A percentile compares a stretch with the other conserved stretches of the same genome.
phyloP scores from a whole-genome alignment of 2,797 vertebrate species.

The Gallirallus australis region DNA sequence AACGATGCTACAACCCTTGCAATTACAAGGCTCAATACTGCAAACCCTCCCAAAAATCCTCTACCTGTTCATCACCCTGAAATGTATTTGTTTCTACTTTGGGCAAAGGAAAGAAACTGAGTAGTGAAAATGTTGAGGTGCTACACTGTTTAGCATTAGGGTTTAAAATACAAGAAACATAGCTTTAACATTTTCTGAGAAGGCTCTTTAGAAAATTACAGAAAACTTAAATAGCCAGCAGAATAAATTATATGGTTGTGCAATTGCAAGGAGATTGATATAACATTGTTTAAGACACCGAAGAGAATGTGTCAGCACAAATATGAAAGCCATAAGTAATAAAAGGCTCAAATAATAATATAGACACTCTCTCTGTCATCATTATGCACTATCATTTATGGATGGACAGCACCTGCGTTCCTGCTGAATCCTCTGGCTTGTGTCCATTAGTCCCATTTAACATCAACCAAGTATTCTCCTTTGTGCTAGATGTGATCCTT shows the following conservation, averaged over 20 bases:
- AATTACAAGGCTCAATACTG: background rate
- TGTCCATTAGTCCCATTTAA: constrained; percentile 56
- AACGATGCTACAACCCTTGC: background rate
- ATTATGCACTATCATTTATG: background rate
- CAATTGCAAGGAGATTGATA: background rate
- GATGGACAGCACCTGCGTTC: constrained; percentile 3
- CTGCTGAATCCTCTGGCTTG: constrained; percentile 19
- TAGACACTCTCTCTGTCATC: background rate
- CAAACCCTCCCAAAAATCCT: background rate
- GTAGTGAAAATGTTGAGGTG: background rate
- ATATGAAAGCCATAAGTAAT: constrained; percentile 23
- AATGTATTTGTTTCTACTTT: background rate
- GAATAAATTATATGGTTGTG: background rate
- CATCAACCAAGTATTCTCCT: constrained; percentile 22
- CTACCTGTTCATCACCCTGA: background rate
- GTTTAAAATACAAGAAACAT: background rate
- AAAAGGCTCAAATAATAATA: constrained; percentile 24
- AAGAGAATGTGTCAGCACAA: constrained; percentile 25
- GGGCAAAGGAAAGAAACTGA: background rate
- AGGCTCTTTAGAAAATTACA: background rate
- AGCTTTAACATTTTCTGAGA: background rate
- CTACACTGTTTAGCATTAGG: background rate
- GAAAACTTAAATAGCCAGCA: background rate
- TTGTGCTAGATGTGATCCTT: background rate
- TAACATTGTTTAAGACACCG: background rate